These are phyloP conservation scores for Pegoplata infirma DNA, from an alignment of 2,888 invertebrate species.

Conservation along the genomic window DNA sequence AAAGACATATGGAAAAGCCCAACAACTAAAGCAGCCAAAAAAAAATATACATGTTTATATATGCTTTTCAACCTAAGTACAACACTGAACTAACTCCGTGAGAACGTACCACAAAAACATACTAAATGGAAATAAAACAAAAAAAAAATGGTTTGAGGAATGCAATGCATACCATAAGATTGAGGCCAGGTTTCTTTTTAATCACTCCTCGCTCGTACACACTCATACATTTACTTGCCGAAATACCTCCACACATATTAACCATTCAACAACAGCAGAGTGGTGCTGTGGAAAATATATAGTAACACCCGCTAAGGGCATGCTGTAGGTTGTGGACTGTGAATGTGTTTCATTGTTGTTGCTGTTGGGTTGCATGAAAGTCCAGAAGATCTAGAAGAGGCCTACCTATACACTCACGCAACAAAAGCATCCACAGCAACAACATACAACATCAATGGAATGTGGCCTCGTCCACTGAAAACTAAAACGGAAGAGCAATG, in stretches of 20 bases:
- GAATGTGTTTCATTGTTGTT: slow-evolving; percentile 34
- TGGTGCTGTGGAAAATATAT: slow-evolving; percentile 31
- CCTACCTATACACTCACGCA: background rate
- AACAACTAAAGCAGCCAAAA: slow-evolving; percentile 8
- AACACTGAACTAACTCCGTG: slow-evolving; percentile 50
- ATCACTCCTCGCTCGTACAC: slow-evolving; percentile 36
- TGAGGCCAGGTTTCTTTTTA: slow-evolving; percentile 62
- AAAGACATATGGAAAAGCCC: slow-evolving; percentile 23
- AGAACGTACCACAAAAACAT: slow-evolving; percentile 55
- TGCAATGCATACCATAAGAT: slow-evolving; percentile 58
- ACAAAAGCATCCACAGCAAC: too few species aligned
- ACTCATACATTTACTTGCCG: slow-evolving; percentile 1
- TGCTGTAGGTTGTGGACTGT: slow-evolving; percentile 39
- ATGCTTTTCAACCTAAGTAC: slow-evolving; percentile 32
- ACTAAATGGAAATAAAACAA: slow-evolving; percentile 42
- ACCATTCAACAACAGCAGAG: slow-evolving; percentile 18
- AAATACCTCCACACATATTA: slow-evolving; percentile 5
- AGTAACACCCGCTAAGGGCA: slow-evolving; percentile 62
- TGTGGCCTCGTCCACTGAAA: slow-evolving; percentile 58
- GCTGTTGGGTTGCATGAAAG: slow-evolving; percentile 15
- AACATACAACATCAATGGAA: slow-evolving; percentile 51
- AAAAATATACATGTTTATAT: slow-evolving; percentile 42
- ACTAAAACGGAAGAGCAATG: slow-evolving; percentile 57
- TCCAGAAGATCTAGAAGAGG: background rate
- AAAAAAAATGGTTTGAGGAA: slow-evolving; percentile 40